Conservation (phyloP, 2,888 invertebrate genomes). For the Euzophera pinguis region DNA sequence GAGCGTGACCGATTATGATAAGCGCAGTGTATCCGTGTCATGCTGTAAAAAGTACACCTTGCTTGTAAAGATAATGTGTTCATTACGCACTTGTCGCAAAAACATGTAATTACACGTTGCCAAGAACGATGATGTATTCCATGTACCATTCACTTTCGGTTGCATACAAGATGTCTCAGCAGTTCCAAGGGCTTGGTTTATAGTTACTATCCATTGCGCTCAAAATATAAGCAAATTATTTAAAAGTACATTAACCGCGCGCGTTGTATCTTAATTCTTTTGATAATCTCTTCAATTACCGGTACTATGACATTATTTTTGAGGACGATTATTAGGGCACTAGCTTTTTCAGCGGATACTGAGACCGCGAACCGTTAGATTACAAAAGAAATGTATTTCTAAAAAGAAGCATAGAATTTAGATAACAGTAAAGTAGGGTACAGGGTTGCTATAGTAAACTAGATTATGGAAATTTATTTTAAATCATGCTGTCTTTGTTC, state of each 20-base stretch:
- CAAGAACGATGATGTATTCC: background rate
- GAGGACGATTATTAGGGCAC: too few species aligned
- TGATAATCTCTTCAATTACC: too few species aligned
- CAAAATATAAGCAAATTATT: background rate
- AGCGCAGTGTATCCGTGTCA: background rate
- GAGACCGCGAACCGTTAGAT: too few species aligned
- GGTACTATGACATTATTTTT: too few species aligned
- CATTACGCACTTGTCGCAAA: background rate
- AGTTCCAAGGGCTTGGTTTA: background rate
- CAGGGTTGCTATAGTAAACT: background rate
- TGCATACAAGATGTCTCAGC: background rate
- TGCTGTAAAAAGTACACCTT: background rate
- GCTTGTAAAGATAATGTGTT: background rate
- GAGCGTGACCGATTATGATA: background rate
- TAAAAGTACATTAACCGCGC: background rate
- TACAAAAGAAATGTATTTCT: too few species aligned
- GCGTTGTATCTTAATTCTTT: too few species aligned
- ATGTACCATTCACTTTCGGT: background rate
- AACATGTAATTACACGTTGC: background rate
- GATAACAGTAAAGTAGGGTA: too few species aligned
- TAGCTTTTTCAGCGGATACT: too few species aligned
- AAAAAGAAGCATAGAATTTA: too few species aligned
- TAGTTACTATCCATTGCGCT: background rate
- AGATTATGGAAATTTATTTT: background rate
- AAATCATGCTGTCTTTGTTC: background rate